These are phyloP conservation scores for Aptenodytes patagonicus DNA, from an alignment of 2,113 vertebrate genomes.

Conservation along the genomic window DNA sequence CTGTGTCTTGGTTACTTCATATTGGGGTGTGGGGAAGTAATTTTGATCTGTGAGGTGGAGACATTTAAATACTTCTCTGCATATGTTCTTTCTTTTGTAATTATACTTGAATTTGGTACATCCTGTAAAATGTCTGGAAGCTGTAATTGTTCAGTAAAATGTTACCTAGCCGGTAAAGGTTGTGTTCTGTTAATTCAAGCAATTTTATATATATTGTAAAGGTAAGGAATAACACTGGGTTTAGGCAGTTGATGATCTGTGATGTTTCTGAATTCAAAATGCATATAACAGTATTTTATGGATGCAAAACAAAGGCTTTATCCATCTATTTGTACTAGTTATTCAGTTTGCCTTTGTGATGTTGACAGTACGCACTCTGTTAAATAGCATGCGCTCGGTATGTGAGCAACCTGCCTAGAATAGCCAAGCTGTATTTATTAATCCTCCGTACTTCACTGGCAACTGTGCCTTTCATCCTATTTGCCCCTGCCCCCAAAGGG, in stretches of 20 bases:
- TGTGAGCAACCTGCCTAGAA: background rate
- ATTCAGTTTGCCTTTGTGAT: accelerated
- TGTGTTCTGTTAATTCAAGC: conserved; percentile 8
- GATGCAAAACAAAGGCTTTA: background rate
- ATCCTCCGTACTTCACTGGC: background rate
- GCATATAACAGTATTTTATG: background rate
- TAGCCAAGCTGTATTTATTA: background rate
- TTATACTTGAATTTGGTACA: background rate
- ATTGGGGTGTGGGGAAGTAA: background rate
- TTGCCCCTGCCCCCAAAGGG: background rate
- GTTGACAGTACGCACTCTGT: background rate
- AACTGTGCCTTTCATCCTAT: background rate
- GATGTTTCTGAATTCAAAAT: background rate
- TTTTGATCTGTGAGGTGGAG: background rate
- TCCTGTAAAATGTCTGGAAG: conserved; percentile 15
- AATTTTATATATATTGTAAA: background rate
- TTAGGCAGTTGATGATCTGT: background rate
- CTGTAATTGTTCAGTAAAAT: conserved; percentile 52
- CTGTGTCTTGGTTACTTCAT: background rate
- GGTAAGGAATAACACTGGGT: background rate
- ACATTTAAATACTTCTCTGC: background rate
- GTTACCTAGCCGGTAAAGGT: background rate
- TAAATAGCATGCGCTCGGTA: accelerated
- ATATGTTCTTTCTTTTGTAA: background rate
- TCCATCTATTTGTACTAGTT: background rate